Conservation (phyloP, 2,797 vertebrate genomes). For the Aulostomus chinensis region DNA sequence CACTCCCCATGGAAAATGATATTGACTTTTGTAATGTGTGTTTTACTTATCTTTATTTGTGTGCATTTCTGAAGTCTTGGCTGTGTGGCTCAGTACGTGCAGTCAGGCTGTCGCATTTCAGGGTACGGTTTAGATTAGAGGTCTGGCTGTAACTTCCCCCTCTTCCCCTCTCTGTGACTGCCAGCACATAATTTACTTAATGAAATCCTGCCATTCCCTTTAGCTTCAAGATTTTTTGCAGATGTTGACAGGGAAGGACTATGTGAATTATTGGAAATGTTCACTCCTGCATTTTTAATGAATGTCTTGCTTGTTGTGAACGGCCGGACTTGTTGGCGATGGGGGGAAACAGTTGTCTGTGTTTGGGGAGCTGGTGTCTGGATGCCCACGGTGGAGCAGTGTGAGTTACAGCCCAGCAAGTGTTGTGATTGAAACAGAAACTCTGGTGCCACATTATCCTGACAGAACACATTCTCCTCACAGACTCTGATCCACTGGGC, state of each 20-base stretch:
- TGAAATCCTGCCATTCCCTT: conserved; percentile 97
- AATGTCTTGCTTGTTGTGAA: conserved; percentile 71
- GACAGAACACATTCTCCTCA: conserved; percentile 78
- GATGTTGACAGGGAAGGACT: conserved; percentile 91
- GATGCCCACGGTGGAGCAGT: conserved; percentile 61
- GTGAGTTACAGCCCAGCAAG: conserved; percentile 70
- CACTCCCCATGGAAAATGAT: conserved; percentile 53
- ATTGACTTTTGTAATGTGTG: conserved; percentile 58
- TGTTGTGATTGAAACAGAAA: conserved; percentile 82
- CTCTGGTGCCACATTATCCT: conserved; percentile 73
- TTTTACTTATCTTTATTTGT: conserved; percentile 65
- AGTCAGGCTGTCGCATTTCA: conserved; percentile 89
- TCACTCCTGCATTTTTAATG: conserved; percentile 84
- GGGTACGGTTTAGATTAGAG: conserved; percentile 98
- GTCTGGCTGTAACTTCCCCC: conserved; percentile 89
- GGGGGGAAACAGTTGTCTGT: conserved; percentile 60
- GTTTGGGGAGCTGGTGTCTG: conserved; percentile 72
- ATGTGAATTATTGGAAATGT: conserved; percentile 89
- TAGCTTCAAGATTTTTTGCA: conserved; percentile 91
- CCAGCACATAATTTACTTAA: conserved; percentile 98
- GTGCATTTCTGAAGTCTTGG: conserved; percentile 55
- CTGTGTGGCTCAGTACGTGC: conserved; percentile 57
- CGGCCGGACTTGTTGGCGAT: conserved; percentile 48
- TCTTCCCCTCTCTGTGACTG: conserved; percentile 91
- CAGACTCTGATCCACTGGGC: conserved; percentile 71